Evolutionary conservation across 2,113 vertebrate species (phyloP).

Genomic region (Mustela lutreola): DNA sequence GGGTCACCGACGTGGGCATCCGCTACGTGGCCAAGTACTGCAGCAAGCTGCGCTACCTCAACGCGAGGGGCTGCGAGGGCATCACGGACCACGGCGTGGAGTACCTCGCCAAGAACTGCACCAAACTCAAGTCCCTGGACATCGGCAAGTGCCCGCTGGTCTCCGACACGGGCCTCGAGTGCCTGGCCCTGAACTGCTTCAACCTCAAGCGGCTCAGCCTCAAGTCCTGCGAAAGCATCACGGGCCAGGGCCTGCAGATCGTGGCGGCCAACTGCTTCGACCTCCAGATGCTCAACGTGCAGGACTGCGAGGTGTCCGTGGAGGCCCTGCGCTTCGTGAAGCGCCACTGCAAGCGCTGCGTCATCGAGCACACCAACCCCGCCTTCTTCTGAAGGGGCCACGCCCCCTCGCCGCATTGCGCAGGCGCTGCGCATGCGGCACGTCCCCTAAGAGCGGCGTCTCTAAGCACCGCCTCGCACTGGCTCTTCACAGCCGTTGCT

Average conservation of each 20-base stretch:
- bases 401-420: too few relatives aligned
- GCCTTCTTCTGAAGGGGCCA: constrained; percentile 94
- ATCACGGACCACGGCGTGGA: constrained; percentile 98
- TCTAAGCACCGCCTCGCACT: constrained; percentile 68
- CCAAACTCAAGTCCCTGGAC: constrained; percentile 96
- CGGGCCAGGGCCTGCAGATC: constrained; percentile 94
- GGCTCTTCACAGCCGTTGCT: constrained; percentile 72
- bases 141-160: constrained; percentile 98
- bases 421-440: background rate
- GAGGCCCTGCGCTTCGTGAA: constrained; percentile 96
- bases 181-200: constrained; percentile 96
- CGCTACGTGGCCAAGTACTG: constrained; percentile 98
- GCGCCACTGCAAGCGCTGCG: constrained; percentile 96
- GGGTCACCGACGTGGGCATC: constrained; percentile 97
- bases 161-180: constrained; percentile 95
- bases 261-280: constrained; percentile 97
- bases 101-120: constrained; percentile 97
- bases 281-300: constrained; percentile 97
- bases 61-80: constrained; percentile 97
- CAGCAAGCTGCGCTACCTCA: constrained; percentile 97
- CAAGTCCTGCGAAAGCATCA: constrained; percentile 96
- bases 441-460: constrained; percentile 71
- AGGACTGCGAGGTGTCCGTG: constrained; percentile 97
- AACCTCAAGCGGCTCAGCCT: constrained; percentile 96
- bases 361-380: constrained; percentile 99